Base-by-base conservation (phyloP, 2,113 vertebrate genomes). In the Dolichallabes microphthalmus region DNA sequence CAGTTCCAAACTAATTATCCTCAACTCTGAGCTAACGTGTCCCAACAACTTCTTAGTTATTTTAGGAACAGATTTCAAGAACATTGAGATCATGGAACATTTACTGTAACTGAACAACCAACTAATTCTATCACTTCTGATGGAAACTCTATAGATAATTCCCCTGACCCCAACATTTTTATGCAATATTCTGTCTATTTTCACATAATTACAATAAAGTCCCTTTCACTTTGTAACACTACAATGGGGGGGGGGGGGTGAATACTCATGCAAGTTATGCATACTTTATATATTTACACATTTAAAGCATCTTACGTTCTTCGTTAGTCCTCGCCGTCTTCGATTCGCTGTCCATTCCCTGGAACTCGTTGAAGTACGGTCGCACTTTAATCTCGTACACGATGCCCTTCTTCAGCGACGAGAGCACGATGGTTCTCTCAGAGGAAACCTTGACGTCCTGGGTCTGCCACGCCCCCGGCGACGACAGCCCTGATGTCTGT, bases 311-410 rank as follows among this genome's bases (percentile, higher is more conserved):
- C 71, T 63, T 91, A 99, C 98, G 97, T 96, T 99, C 98, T 82
- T 99, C 98, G 0, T 96, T 96, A 30, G 97, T 99, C 75, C 97
- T 96, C 1, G 96, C 95, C 0, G 95, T 96, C 92, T 97, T 96
- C 53, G 97, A 96, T 88, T 99, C 98, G 69, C 98, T 98, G 92
- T 99, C 98, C 96, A 98, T 98, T 85, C 98, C 98, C 87, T 99
- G 98, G 92, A 99, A 99, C 80, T 99, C 98, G 80, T 99, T 99
- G 93, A 99, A 99, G 87, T 98, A 99, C 0, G 98, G 98, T 1
- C 98, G 96, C 17, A 98, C 97, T 92, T 99, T 99, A 86, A 99
- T 96, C 91, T 99, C 98, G 0, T 99, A 99, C 71, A 96, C 95
- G 69, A 98, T 96, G 0, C 98, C 98, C 89, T 98, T 99, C 91